phyloP scores from a whole-genome alignment of 1,140 invertebrate species.

The Leptopilina boulardi region DNA sequence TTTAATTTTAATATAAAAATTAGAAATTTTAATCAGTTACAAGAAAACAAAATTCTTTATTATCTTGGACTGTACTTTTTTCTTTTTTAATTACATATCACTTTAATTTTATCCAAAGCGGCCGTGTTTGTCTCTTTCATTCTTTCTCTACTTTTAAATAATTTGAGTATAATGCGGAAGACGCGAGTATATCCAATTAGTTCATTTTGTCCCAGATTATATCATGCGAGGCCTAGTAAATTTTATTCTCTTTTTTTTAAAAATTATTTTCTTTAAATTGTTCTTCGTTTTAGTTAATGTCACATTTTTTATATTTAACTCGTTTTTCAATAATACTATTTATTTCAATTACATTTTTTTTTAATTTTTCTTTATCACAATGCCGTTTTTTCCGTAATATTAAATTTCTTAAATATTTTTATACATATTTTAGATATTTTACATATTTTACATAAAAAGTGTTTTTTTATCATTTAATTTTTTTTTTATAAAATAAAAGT shows the following conservation, averaged over 20 bases:
- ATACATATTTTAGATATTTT: no score
- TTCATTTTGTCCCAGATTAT: neutral
- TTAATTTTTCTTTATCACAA: no score
- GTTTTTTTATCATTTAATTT: no score
- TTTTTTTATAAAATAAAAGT: no score
- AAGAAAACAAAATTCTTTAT: neutral
- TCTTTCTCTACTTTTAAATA: neutral
- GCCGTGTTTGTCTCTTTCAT: neutral
- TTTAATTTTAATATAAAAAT: no score
- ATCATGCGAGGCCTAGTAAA: neutral
- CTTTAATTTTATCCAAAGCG: neutral
- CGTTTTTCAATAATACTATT: no score
- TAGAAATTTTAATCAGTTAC: neutral
- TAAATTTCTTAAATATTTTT: no score
- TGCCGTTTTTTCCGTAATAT: no score
- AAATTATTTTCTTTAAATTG: neutral
- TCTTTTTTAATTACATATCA: neutral
- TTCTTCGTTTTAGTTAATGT: no score
- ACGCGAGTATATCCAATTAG: neutral
- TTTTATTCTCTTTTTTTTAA: neutral
- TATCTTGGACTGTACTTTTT: neutral
- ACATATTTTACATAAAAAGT: no score
- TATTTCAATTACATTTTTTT: no score
- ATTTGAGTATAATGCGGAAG: slow-evolving; percentile 5
- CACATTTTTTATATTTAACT: no score